Evolutionary conservation across 2,888 invertebrate species (phyloP), one percentile per base, ranked within the genome.

Genomic region (Chrysolina haemoptera): DNA sequence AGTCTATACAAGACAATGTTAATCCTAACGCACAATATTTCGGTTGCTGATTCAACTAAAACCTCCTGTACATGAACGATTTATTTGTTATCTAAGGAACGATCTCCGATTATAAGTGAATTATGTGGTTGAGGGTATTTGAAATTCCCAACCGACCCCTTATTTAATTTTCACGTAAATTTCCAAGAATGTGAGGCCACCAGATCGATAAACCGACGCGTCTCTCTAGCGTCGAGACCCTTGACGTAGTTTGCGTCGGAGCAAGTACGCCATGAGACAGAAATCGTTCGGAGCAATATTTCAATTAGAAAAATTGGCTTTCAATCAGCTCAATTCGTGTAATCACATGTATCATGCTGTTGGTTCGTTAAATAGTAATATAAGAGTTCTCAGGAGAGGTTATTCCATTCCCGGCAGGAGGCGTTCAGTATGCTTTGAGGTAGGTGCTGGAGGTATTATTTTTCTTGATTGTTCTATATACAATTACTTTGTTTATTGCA

Each of bases 241-340:
- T 69, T 14, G n/a, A 35, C 73, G 69, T 75, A 78, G 80, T 78
- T 35, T 16, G 62, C 62, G 62, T 68, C 70, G 71, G 68, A 67
- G 64, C 18, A 9, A 69, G 43, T 64, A 67, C 77, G 79, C 76
- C 67, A 80, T 80, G 80, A 77, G 77, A 71, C 70, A 72, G 74
- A 68, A 69, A 55, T 64, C 48, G 41, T 46, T 74, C 11, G 66
- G 70, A 16, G 62, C 64, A 65, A 55, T 76, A 48, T 27, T 63
- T 40, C 71, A 64, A 71, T 73, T 73, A 14, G 65, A 70, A 74
- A 70, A 64, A 74, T 70, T 70, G 20, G 18, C 55, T 11, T 63
- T 62, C 53, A 59, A 68, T 63, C 50, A 41, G 16, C 46, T 73
- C 40, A 71, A 69, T 70, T 64, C 18, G 35, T n/a, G 50, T 50